Base-by-base conservation (phyloP, 2,888 invertebrate genomes). In the Trileptium ribeirensis region DNA sequence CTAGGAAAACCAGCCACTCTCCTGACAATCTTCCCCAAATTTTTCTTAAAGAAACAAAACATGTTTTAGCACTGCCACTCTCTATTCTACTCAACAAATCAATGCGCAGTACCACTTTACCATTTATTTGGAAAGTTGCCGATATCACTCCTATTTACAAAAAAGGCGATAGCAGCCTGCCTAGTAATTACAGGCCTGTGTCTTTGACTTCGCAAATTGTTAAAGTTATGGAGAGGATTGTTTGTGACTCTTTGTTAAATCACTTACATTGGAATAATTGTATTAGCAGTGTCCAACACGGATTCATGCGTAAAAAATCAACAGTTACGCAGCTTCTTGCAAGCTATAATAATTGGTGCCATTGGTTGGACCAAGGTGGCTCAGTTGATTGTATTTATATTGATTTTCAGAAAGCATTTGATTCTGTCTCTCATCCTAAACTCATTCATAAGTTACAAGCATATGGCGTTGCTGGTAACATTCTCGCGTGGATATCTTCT, bases 61-160 rank as follows among this genome's bases (percentile, higher is more conserved):
- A 70, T 31, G 70, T 70, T 19, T 19, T 70, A 36, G 31, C 33
- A 15, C n/a, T 19, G 3, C 70, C 70, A 15, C 36, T 70, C 33
- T 8, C 70, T 8, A 33, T 33, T 19, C 31, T 70, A 15, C n/a
- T 70, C n/a, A 36, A 70, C n/a, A 33, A 8, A 15, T 70, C 70
- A 8, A 15, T 70, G 15, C 15, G 36, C 3, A 19, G 15, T 8
- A 15, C 8, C 15, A n/a, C 8, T 70, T 33, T 70, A 70, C 70
- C 70, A 19, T 8, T 15, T 33, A 70, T 70, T 29, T 70, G 70
- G 70, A 33, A 33, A 70, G n/a, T n/a, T 19, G 70, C 70, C 36
- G 70, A 70, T 36, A 70, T 70, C n/a, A n/a, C n/a, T 70, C 70
- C 70, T 70, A 70, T 70, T 15, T 70, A 15, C 36, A 70, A 70